Base-by-base conservation (phyloP, 2,888 invertebrate species). In the Coecobrya sp. region DNA sequence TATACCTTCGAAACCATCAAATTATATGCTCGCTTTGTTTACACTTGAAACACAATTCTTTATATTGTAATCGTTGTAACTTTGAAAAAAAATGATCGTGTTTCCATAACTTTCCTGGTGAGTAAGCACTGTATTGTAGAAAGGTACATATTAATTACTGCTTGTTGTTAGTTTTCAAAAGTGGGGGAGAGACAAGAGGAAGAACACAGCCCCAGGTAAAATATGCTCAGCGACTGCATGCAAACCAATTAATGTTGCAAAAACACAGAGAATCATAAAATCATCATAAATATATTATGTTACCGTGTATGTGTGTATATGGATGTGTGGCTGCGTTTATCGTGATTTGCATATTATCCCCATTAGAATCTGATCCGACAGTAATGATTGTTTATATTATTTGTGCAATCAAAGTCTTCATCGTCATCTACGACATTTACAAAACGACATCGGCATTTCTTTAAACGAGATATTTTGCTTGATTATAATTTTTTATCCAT, bases 331-430 rank as follows among this genome's bases (percentile, higher is more conserved):
- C 76, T 79, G 87, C 30, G 73, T 45, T 62, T 65, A 42, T 70
- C 79, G 42, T 19, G 79, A 88, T 88, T 88, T 79, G 79, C 76
- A 88, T 88, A 88, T 88, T 62, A 79, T 55, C 62, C 62, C 79
- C 87, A 88, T 88, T 88, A 79, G 65, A 88, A 27, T 62, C 65
- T 22, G 87, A 76, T 86, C 65, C 65, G 45, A 88, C 87, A 88
- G 79, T 79, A 55, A 79, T 79, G 62, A 79, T 76, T 79, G 79
- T 79, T 36, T 86, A 49, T 36, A 73, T 45, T 73, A 73, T 45
- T 73, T 45, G 22, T 45, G 73, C 13, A 73, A 73, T 73, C 73
- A 73, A 73, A 73, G 19, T 45, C 45, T 22, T 73, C 22, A 45
- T 52, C 45, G 22, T 85, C 85, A 85, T 36, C 36, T 27, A 3